phyloP scores from a whole-genome alignment of 1,140 invertebrate genomes.

The Samia ricini region DNA sequence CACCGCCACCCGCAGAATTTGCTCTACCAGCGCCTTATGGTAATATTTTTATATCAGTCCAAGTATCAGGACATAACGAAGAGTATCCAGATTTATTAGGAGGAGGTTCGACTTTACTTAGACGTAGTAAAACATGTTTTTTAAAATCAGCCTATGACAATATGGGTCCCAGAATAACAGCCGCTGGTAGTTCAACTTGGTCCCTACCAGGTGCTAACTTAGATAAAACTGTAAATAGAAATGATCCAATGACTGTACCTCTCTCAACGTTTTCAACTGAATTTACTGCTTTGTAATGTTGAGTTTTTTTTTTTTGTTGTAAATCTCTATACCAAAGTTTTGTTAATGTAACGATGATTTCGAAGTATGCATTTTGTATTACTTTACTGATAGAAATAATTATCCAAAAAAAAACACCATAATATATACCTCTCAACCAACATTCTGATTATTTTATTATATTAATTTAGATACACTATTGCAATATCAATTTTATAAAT shows the following conservation, averaged over 20 bases:
- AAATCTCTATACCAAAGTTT: neutral
- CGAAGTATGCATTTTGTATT: no score
- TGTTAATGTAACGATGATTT: no score
- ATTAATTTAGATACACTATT: no score
- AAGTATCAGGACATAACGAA: constrained; percentile 69
- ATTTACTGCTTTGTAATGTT: constrained; percentile 62
- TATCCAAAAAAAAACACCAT: no score
- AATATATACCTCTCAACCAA: no score
- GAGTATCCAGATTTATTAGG: constrained; percentile 75
- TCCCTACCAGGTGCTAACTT: constrained; percentile 83
- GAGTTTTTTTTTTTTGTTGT: neutral
- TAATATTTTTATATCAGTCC: constrained; percentile 74
- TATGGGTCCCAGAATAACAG: constrained; percentile 91
- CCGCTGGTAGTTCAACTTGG: constrained; percentile 88
- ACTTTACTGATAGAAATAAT: no score
- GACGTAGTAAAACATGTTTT: constrained; percentile 59
- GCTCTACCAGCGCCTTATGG: constrained; percentile 64
- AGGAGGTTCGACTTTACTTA: constrained; percentile 54
- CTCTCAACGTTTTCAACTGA: constrained; percentile 67
- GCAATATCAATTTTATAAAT: no score
- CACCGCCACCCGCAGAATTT: constrained; percentile 69
- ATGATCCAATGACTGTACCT: constrained; percentile 38
- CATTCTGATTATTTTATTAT: no score
- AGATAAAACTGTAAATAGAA: constrained; percentile 40
- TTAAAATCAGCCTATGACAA: constrained; percentile 87